Evolutionary conservation across 2,888 invertebrate genomes (phyloP).

Genomic region (Rhagophthalmus giganteus): DNA sequence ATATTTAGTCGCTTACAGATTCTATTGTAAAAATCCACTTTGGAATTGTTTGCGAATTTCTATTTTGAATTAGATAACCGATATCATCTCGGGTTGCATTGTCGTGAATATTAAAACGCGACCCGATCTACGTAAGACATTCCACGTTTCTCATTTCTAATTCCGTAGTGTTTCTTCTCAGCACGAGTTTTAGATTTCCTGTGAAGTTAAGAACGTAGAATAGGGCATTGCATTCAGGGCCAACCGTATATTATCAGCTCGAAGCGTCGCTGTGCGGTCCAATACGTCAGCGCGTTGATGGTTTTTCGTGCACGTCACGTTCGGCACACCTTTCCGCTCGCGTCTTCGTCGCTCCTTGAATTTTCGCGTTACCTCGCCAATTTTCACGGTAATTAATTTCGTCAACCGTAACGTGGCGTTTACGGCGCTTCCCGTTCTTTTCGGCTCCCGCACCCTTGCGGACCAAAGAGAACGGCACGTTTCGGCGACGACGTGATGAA

Average conservation of each 20-base stretch:
- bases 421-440: neutral
- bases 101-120: neutral
- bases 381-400: constrained; percentile 18
- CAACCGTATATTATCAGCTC: constrained; percentile 21
- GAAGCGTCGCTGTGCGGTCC: constrained; percentile 24
- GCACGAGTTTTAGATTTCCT: constrained; percentile 21
- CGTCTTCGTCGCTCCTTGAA: neutral
- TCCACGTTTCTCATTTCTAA: constrained; percentile 11
- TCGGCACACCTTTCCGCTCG: constrained; percentile 13
- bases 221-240: constrained; percentile 16
- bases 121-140: neutral
- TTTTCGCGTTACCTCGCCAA: constrained; percentile 1
- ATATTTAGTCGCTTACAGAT: too few species aligned
- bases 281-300: constrained; percentile 11
- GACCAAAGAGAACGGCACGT: neutral
- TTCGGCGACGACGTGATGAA: constrained; percentile 14
- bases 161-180: constrained; percentile 7
- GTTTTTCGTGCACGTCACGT: constrained; percentile 12
- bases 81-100: too few species aligned
- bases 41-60: too few species aligned
- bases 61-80: too few species aligned
- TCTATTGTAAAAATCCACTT: too few species aligned
- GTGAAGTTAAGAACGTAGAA: constrained; percentile 15
- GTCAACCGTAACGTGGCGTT: constrained; percentile 1
- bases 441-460: neutral